Conservation (phyloP, 2,888 invertebrate genomes). For the Diaphora mendica region DNA sequence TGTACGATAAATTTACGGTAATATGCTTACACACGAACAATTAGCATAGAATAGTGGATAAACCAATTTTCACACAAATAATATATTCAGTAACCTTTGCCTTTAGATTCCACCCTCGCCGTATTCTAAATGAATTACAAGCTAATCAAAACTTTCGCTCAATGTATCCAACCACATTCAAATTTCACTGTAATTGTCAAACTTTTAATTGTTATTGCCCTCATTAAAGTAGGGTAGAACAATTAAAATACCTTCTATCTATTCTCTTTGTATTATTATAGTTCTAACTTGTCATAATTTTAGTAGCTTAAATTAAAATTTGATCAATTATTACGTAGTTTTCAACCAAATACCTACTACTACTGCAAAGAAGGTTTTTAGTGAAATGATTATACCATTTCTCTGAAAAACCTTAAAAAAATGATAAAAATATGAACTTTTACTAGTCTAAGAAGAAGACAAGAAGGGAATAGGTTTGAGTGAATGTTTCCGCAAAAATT, state of each 20-base stretch:
- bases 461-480: no score
- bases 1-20: background rate
- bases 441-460: no score
- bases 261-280: conserved; percentile 4
- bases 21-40: background rate
- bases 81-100: conserved; percentile 15
- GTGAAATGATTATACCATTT: no score
- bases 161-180: conserved; percentile 43
- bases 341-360: background rate
- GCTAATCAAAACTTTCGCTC: conserved; percentile 49
- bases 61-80: conserved; percentile 8
- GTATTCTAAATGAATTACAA: conserved; percentile 49
- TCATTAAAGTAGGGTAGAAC: conserved; percentile 34
- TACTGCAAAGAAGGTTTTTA: no score
- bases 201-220: conserved; percentile 48
- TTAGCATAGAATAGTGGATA: conserved; percentile 5
- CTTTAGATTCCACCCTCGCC: conserved; percentile 24
- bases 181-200: conserved; percentile 43
- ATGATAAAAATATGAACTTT: no score
- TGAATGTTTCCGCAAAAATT: no score
- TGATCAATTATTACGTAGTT: background rate
- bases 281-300: background rate
- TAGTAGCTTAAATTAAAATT: background rate
- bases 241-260: conserved; percentile 24
- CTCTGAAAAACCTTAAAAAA: no score